Percentiles rank a stretch among this genome's conserved stretches.
Evolutionary conservation across 2,113 vertebrate genomes (phyloP).

Genomic region (Nanorana parkeri): DNA sequence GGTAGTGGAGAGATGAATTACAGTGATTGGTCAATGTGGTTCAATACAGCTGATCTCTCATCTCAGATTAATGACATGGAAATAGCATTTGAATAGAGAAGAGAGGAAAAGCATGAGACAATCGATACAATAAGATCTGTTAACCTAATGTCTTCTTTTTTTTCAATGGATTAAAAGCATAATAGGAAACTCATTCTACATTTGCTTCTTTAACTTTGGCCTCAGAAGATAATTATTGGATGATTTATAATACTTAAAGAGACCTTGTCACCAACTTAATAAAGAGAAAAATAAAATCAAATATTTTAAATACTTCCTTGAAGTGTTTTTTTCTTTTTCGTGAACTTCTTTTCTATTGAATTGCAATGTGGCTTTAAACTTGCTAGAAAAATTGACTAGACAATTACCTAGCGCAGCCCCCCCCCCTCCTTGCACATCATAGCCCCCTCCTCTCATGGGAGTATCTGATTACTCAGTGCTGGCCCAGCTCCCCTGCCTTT

Average conservation of each 20-base stretch:
- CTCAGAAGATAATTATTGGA: not conserved
- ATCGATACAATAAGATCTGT: slow-evolving; percentile 17
- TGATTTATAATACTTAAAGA: no score
- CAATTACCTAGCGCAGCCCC: no score
- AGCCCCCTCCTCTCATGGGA: no score
- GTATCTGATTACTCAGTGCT: no score
- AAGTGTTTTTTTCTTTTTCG: no score
- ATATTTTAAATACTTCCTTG: no score
- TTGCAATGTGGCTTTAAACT: no score
- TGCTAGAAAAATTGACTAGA: no score
- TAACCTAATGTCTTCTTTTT: not conserved
- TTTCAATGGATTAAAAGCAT: not conserved
- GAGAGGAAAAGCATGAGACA: not conserved
- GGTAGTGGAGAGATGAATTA: not conserved
- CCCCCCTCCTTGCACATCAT: no score
- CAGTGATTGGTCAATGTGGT: not conserved
- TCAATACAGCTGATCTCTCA: not conserved
- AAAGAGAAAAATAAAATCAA: not conserved
- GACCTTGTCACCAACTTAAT: not conserved
- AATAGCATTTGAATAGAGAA: not conserved
- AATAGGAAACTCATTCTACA: not conserved
- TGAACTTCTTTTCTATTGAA: no score
- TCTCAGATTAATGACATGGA: not conserved
- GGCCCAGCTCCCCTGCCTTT: no score
- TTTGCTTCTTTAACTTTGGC: not conserved